phyloP scores from a whole-genome alignment of 1,140 invertebrate species.

The Leptinotarsa undecemlineata region DNA sequence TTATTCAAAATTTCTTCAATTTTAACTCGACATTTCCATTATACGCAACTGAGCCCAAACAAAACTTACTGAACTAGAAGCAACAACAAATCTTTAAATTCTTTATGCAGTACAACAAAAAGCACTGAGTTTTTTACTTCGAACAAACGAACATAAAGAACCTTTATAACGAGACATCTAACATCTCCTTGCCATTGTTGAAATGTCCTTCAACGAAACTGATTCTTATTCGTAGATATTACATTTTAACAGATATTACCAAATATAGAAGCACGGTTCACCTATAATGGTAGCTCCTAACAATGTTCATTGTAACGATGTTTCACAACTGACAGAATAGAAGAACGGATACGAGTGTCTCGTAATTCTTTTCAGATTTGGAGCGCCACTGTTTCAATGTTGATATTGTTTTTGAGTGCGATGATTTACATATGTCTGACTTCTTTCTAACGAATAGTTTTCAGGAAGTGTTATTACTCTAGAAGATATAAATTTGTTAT shows the following conservation, averaged over 20 bases:
- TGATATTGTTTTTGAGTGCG: not conserved
- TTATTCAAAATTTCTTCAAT: not conserved
- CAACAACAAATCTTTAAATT: not conserved
- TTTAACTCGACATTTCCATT: not conserved
- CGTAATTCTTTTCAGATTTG: not conserved
- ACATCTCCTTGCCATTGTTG: not conserved
- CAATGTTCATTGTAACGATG: not conserved
- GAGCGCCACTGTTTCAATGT: not conserved
- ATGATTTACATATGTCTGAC: no score
- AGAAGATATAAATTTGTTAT: no score
- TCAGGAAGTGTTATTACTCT: no score
- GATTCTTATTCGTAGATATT: not conserved
- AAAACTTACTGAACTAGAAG: not conserved
- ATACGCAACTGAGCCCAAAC: not conserved
- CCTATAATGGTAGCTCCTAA: not conserved
- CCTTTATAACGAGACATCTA: not conserved
- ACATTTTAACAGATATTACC: not conserved
- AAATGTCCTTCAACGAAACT: not conserved
- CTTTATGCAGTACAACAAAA: not conserved
- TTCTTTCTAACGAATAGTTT: no score
- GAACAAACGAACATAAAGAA: not conserved
- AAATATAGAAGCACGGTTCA: not conserved
- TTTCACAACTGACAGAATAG: slow-evolving; percentile 3
- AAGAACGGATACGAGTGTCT: not conserved
- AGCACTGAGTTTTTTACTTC: not conserved